Percentiles rank a stretch among this genome's conserved stretches.
Conservation (phyloP, 2,888 invertebrate genomes). For the Agonum fuliginosum region DNA sequence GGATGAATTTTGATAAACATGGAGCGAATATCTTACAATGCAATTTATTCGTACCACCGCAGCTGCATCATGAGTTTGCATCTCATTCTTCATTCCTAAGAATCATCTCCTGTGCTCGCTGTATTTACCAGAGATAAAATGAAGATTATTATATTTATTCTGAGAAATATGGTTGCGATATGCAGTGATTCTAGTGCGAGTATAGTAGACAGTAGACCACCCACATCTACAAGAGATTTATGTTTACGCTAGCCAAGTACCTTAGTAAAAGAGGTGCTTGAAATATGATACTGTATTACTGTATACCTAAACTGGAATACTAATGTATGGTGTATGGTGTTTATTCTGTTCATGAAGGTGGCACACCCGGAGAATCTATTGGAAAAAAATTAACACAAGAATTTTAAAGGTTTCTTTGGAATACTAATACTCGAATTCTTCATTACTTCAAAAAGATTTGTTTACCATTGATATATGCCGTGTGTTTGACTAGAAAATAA, state of each 20-base stretch:
- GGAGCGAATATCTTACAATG: no score
- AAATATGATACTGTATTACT: conserved; percentile 32
- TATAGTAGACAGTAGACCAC: conserved; percentile 7
- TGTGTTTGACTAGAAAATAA: no score
- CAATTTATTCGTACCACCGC: no score
- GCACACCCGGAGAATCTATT: conserved; percentile 6
- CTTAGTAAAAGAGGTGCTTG: conserved; percentile 34
- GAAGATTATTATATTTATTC: conserved; percentile 42
- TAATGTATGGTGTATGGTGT: background rate
- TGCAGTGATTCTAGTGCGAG: background rate
- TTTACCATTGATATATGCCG: no score
- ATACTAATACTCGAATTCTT: no score
- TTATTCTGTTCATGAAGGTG: conserved; percentile 13
- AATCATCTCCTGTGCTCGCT: conserved; percentile 9
- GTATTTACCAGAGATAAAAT: conserved; percentile 3
- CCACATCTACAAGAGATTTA: conserved; percentile 23
- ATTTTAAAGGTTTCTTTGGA: no score
- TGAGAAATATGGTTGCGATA: conserved; percentile 36
- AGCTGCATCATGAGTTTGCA: conserved; percentile 30
- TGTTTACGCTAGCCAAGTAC: background rate
- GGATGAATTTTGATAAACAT: no score
- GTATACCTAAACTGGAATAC: conserved; percentile 6
- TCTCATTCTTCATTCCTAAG: conserved; percentile 1
- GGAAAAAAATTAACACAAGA: background rate
- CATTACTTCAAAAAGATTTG: no score